Evolutionary conservation across 2,797 vertebrate genomes (phyloP).

Genomic region (Lacerta viridis): DNA sequence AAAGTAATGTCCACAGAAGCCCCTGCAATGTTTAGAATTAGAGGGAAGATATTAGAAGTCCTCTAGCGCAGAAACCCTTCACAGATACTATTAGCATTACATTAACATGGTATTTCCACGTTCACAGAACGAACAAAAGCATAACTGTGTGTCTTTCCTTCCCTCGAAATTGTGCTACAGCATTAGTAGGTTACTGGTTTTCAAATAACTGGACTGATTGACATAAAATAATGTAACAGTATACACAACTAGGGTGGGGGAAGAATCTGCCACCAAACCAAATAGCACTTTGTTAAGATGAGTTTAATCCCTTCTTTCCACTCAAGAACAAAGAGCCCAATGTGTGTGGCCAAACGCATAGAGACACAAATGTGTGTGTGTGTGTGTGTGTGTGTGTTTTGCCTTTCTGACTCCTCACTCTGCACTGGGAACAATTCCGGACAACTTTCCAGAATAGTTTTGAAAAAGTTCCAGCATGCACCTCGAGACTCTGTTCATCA

Average conservation of each 20-base stretch:
- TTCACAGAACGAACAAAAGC: too few species aligned
- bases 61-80: too few species aligned
- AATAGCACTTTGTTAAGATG: constrained; percentile 10
- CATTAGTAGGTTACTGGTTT: constrained; percentile 16
- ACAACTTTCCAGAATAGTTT: background rate
- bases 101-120: background rate
- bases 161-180: background rate
- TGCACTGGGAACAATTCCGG: background rate
- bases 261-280: constrained; percentile 14
- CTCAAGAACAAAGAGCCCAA: constrained; percentile 17
- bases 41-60: background rate
- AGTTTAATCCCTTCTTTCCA: constrained; percentile 27
- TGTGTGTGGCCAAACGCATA: constrained; percentile 15
- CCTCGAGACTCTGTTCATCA: background rate
- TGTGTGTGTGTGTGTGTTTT: background rate
- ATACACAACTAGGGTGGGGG: background rate
- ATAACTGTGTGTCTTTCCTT: too few species aligned
- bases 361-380: too few species aligned
- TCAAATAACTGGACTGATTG: constrained; percentile 35
- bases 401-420: background rate
- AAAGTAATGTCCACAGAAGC: background rate
- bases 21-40: background rate
- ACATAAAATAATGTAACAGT: constrained; percentile 31
- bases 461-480: background rate
- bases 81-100: background rate